phyloP scores from a whole-genome alignment of 2,797 vertebrate species.

The Danio albolineatus region DNA sequence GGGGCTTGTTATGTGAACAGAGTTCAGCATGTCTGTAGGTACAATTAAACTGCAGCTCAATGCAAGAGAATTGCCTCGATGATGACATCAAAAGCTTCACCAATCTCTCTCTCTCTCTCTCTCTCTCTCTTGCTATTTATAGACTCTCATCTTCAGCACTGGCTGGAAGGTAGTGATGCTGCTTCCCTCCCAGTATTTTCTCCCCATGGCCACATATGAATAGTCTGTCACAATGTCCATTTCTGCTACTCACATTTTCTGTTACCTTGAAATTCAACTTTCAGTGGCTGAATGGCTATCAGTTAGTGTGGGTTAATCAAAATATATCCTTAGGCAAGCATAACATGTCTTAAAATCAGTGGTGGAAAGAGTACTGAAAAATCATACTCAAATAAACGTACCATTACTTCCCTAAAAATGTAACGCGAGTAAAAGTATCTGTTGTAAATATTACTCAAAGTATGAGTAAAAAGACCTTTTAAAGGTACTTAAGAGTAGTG shows the following conservation, averaged over 20 bases:
- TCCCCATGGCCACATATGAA: conserved; percentile 44
- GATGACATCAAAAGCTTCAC: conserved; percentile 59
- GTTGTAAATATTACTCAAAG: too few relatives aligned
- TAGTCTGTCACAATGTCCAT: conserved; percentile 44
- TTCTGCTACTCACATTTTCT: conserved; percentile 27
- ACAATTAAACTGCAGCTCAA: conserved; percentile 21
- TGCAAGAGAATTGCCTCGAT: conserved; percentile 25
- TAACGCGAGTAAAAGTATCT: too few relatives aligned
- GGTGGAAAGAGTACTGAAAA: too few relatives aligned
- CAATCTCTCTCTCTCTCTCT: conserved; percentile 10
- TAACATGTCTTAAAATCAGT: conserved; percentile 1
- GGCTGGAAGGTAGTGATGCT: conserved; percentile 37
- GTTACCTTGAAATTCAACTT: conserved; percentile 29
- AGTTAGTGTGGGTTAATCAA: conserved; percentile 13
- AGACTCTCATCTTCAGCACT: conserved; percentile 61
- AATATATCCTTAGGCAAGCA: conserved; percentile 12
- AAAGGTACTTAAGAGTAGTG: too few relatives aligned
- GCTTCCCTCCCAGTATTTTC: conserved; percentile 42
- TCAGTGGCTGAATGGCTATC: conserved; percentile 20
- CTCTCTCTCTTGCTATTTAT: conserved; percentile 73
- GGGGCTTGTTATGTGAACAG: neutral
- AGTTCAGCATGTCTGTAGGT: neutral
- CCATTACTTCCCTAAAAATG: too few relatives aligned
- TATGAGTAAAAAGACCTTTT: too few relatives aligned
- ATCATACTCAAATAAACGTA: too few relatives aligned